A percentile compares a stretch with the other conserved stretches of the same genome.
phyloP scores from a whole-genome alignment of 2,797 vertebrate genomes.

The Paramormyrops hopkinsi region DNA sequence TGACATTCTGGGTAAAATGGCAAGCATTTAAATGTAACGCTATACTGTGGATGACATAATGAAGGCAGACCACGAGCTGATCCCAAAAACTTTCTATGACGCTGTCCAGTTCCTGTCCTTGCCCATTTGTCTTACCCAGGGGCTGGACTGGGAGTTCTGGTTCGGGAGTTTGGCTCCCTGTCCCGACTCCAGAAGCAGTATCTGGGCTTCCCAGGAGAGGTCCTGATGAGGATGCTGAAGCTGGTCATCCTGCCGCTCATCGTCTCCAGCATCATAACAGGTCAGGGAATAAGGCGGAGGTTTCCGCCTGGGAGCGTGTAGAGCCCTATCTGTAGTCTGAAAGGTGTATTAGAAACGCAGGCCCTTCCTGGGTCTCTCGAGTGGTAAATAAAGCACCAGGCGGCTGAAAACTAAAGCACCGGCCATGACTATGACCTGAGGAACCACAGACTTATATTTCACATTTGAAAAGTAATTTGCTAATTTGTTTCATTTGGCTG shows the following conservation, averaged over 20 bases:
- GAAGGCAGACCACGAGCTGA: background rate
- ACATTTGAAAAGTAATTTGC: background rate
- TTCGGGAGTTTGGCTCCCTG: constrained; percentile 61
- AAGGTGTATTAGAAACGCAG: background rate
- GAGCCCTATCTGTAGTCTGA: background rate
- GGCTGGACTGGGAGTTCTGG: constrained; percentile 57
- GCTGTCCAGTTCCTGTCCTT: background rate
- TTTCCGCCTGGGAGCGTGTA: background rate
- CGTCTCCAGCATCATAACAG: constrained; percentile 75
- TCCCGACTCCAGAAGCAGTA: constrained; percentile 67
- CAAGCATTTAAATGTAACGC: background rate
- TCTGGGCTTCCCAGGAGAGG: constrained; percentile 70
- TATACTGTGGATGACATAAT: background rate
- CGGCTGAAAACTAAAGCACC: background rate
- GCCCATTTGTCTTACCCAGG: constrained; percentile 45
- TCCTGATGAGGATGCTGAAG: constrained; percentile 75
- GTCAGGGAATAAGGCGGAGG: constrained; percentile 36
- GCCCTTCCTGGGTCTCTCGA: background rate
- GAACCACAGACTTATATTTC: background rate
- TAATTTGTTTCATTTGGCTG: background rate
- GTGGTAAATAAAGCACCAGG: background rate
- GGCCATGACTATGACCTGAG: background rate
- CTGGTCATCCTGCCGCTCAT: constrained; percentile 71
- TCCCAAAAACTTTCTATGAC: background rate
- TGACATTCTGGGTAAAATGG: background rate